Conservation (phyloP, 2,888 invertebrate species). For the Herminia tarsipennalis region DNA sequence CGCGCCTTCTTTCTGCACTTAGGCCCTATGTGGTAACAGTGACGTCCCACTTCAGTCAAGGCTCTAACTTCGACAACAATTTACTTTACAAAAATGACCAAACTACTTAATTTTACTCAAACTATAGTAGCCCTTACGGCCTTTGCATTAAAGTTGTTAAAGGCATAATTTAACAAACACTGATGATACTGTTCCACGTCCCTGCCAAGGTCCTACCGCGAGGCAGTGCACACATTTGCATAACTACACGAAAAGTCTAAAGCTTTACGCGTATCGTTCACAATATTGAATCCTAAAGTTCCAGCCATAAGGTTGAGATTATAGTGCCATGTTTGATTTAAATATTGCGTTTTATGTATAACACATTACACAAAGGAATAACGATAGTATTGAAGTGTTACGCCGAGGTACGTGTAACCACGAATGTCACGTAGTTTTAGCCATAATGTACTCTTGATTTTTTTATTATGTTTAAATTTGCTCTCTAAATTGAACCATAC, state of each 20-base stretch:
- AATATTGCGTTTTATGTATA: slow-evolving; percentile 41
- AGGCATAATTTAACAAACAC: slow-evolving; percentile 34
- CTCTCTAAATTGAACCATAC: slow-evolving; percentile 40
- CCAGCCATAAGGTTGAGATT: slow-evolving; percentile 26
- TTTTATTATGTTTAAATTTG: slow-evolving; percentile 41
- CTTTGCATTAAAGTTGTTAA: slow-evolving; percentile 20
- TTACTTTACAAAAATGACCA: slow-evolving; percentile 39
- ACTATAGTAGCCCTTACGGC: slow-evolving; percentile 29
- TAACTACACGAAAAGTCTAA: slow-evolving; percentile 51
- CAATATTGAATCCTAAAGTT: slow-evolving; percentile 34
- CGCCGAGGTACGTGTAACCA: slow-evolving; percentile 68
- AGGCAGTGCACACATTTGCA: slow-evolving; percentile 70
- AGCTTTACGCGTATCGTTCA: slow-evolving; percentile 23
- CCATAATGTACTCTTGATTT: slow-evolving; percentile 59
- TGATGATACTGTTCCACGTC: slow-evolving; percentile 75
- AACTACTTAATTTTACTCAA: slow-evolving; percentile 27
- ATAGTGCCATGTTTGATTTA: neutral
- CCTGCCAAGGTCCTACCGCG: slow-evolving; percentile 71
- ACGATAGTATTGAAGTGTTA: slow-evolving; percentile 68
- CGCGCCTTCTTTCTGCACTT: slow-evolving; percentile 76
- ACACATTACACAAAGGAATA: slow-evolving; percentile 58
- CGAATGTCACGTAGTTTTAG: slow-evolving; percentile 68
- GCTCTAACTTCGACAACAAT: slow-evolving; percentile 66
- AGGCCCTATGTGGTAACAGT: slow-evolving; percentile 79
- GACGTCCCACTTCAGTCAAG: slow-evolving; percentile 82